phyloP scores from a whole-genome alignment of 2,113 vertebrate genomes.

The Anhinga rufa region DNA sequence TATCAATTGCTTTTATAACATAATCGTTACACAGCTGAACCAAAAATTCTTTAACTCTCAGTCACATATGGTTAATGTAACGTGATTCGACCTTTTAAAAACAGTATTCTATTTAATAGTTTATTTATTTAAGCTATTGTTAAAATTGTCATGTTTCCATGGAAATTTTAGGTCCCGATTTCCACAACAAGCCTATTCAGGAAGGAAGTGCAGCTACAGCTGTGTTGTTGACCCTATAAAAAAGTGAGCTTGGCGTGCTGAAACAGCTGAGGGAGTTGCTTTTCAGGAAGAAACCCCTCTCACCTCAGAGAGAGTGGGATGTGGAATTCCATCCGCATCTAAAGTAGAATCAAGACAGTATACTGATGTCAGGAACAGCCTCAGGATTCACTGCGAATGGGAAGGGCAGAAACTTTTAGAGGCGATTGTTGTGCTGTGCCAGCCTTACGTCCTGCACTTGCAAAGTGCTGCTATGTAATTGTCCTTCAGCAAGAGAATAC shows the following conservation, averaged over 20 bases:
- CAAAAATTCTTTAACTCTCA: background rate
- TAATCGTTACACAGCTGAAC: background rate
- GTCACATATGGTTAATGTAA: background rate
- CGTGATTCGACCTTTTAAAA: background rate
- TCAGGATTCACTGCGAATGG: background rate
- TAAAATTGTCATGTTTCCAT: background rate
- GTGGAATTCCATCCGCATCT: background rate
- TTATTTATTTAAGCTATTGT: background rate
- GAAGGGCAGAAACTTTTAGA: background rate
- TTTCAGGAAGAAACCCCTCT: background rate
- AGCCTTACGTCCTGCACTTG: background rate
- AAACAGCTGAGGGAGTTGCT: background rate
- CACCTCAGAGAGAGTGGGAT: background rate
- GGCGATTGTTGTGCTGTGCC: background rate
- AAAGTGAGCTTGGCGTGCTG: background rate
- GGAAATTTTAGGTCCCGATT: background rate
- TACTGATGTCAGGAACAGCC: background rate
- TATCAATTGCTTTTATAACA: background rate
- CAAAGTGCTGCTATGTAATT: background rate
- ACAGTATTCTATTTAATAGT: background rate
- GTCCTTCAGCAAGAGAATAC: background rate
- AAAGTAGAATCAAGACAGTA: background rate
- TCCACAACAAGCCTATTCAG: background rate
- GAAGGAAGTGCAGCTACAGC: background rate
- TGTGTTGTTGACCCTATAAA: background rate